phyloP scores from a whole-genome alignment of 2,888 invertebrate species.

The Aspidapion aeneum region DNA sequence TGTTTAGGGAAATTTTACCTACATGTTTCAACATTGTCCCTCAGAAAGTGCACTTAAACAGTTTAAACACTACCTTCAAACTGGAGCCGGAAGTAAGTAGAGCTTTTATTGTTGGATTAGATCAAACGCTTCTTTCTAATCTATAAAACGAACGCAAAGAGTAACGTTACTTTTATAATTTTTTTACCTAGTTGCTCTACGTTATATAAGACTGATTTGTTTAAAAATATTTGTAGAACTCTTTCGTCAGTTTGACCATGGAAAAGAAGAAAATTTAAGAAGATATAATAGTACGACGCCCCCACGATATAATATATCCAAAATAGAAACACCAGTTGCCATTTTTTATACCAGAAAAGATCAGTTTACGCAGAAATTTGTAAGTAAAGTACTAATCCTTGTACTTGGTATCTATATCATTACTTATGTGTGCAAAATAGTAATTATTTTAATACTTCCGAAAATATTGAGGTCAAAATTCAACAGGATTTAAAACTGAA shows the following conservation, averaged over 20 bases:
- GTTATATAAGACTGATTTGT: no score
- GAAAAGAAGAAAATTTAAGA: background rate
- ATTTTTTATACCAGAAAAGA: background rate
- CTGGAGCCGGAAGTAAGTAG: background rate
- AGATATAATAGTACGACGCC: background rate
- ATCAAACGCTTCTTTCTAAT: no score
- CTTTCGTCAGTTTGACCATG: background rate
- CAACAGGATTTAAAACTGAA: no score
- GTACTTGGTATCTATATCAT: no score
- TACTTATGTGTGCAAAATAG: no score
- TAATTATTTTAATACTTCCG: no score
- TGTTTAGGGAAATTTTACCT: background rate
- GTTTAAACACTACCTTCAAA: background rate
- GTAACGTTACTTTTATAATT: no score
- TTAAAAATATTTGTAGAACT: background rate
- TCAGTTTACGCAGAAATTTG: background rate
- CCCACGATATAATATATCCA: background rate
- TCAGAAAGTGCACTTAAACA: background rate
- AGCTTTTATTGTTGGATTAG: no score
- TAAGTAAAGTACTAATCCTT: no score
- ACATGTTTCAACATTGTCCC: background rate
- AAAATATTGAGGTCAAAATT: no score
- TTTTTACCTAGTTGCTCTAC: no score
- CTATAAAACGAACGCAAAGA: no score
- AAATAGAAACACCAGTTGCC: background rate